Conservation (phyloP, 1,140 invertebrate genomes). For the Dendrolimus kikuchii region DNA sequence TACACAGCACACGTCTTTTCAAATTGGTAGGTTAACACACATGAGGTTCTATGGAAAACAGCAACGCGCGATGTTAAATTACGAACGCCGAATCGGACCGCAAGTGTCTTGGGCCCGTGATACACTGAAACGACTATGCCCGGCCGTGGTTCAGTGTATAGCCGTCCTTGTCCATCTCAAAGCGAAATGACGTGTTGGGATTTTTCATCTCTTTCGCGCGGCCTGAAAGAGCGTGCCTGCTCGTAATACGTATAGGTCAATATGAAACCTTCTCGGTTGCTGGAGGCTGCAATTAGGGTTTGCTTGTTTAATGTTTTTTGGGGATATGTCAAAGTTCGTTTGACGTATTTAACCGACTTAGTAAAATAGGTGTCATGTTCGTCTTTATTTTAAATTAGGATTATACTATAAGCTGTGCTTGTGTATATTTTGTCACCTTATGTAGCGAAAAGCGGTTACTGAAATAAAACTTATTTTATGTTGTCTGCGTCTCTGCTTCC, state of each 20-base stretch:
- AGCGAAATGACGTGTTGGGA: slow-evolving; percentile 6
- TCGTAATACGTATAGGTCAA: slow-evolving; percentile 70
- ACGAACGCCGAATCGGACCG: slow-evolving; percentile 22
- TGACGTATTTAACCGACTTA: too few species aligned
- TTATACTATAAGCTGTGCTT: too few species aligned
- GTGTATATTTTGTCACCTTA: too few species aligned
- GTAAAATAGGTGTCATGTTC: too few species aligned
- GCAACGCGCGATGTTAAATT: slow-evolving; percentile 6
- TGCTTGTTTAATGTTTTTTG: slow-evolving; percentile 17
- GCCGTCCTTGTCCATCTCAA: slow-evolving; percentile 29
- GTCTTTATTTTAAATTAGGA: too few species aligned
- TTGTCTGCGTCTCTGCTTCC: not conserved
- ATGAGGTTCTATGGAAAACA: not conserved
- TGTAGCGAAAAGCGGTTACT: too few species aligned
- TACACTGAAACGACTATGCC: slow-evolving; percentile 56
- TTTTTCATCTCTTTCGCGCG: slow-evolving; percentile 37
- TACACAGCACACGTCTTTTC: too few species aligned
- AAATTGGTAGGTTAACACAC: not conserved
- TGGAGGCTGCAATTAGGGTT: slow-evolving; percentile 66
- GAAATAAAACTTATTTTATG: too few species aligned
- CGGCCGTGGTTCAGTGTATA: slow-evolving; percentile 36
- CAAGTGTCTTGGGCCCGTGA: slow-evolving; percentile 33
- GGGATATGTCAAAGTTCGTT: slow-evolving; percentile 8
- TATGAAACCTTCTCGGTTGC: slow-evolving; percentile 65
- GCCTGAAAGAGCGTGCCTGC: slow-evolving; percentile 55